Conservation (phyloP, 2,888 invertebrate species). For the Orchesella flavescens region DNA sequence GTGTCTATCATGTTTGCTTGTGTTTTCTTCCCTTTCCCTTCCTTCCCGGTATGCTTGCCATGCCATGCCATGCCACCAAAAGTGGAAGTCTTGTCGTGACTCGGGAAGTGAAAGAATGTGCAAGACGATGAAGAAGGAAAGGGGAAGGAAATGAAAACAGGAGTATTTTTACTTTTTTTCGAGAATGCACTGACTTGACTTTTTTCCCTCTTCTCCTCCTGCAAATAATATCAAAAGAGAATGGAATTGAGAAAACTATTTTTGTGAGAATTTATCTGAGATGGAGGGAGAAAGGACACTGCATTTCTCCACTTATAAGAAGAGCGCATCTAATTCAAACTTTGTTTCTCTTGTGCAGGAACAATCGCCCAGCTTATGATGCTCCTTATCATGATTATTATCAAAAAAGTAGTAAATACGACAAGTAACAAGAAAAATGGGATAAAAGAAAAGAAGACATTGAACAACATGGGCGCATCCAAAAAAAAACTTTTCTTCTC, state of each 20-base stretch:
- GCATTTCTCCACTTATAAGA: too few species aligned
- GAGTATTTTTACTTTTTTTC: background rate
- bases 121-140: too few species aligned
- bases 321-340: constrained; percentile 2
- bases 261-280: background rate
- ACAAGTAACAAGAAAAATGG: background rate
- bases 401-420: constrained; percentile 7
- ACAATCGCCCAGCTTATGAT: background rate
- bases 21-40: background rate
- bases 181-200: background rate
- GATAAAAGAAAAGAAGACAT: background rate
- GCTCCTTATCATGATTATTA: constrained; percentile 9
- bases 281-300: background rate
- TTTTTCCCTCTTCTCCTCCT: background rate
- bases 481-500: constrained; percentile 1
- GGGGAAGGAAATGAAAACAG: background rate
- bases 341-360: too few species aligned
- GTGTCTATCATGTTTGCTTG: background rate
- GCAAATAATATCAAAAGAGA: background rate
- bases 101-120: background rate
- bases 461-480: background rate
- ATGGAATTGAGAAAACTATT: background rate
- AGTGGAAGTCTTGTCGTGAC: background rate
- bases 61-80: too few species aligned
- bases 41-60: background rate